Base-by-base conservation (phyloP, 2,888 invertebrate genomes). In the Stomorhina lunata region DNA sequence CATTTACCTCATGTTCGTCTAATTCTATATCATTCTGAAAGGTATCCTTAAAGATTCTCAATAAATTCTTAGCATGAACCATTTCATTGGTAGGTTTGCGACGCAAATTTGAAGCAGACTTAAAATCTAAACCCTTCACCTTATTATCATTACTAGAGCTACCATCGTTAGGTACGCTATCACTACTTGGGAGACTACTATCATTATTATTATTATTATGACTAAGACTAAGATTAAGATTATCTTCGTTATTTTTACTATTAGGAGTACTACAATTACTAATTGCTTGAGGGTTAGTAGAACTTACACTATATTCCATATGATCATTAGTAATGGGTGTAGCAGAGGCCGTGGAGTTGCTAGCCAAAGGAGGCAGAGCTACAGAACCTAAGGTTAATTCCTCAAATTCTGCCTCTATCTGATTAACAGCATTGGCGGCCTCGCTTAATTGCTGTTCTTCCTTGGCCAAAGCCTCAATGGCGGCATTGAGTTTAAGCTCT, bases 261-360 rank as follows among this genome's bases (percentile, higher is more conserved):
- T 15, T 57, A 50, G 48, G 34, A 55, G 40, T 68, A 20, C 71
- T 72, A 73, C n/a, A 55, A 81, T 27, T 32, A 40, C 65, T 80
- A 73, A 65, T 29, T 29, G 65, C 43, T 50, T 53, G 22, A 37
- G 72, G 59, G 89, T 89, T 89, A 89, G 89, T 89, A 88, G 88
- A 87, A 89, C 89, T 89, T 89, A 89, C 89, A 89, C 89, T 89
- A 89, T 89, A 88, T 88, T 89, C 89, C 88, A 89, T 89, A 86
- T 89, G 85, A 63, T 85, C 85, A 83, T 84, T 84, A 81, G 83
- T 83, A 73, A 80, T 69, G 76, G 66, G 25, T 48, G 79, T 77
- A 50, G 84, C 61, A 29, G 69, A 32, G 48, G 66, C 34, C 15
- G 76, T 65, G 2, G 80, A 22, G 61, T 50, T 43, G 84, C 10